Base-by-base conservation (phyloP, 2,797 vertebrate genomes). In the Tadarida brasiliensis region DNA sequence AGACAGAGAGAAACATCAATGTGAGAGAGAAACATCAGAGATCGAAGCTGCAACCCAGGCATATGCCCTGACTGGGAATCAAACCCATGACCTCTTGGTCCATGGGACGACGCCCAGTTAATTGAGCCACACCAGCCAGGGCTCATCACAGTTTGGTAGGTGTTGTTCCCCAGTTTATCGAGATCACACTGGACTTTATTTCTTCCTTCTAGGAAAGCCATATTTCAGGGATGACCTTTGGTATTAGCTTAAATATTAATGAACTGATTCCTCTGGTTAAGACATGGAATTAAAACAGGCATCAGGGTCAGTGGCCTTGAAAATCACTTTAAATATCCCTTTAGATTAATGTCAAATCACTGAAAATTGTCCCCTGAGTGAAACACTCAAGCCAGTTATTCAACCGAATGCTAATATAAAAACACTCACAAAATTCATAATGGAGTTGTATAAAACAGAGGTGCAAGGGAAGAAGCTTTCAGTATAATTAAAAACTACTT, bases 301-400 rank as follows among this genome's bases (percentile, higher is more conserved):
- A 73, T 49, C 59, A 28, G 61, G 61, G 51, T 63, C 47, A 22
- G 35, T 44, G 56, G 81, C 73, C 63, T 94, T 83, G 47, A 80
- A 95, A 54, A 61, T 83, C 59, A 77, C 70, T 76, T 92, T 93
- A 91, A 94, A 74, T 22, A 61, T 93, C 70, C 87, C 30, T 91
- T 94, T 61, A 22, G 11, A 33, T 91, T 94, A 91, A 76, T n/a
- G 49, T 91, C 76, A 80, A 83, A 39, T 91, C 74, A 68, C 47
- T 81, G 91, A 76, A 83, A 91, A 80, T 1, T 28, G 57, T 78
- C 51, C 91, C 47, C 14, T 14, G 30, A 86, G 51, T 57, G 12
- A 12, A 77, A 63, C 11, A 30, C 19, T 89, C 70, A 56, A 44
- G 65, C 17, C 70, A 89, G 63, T 22, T 51, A 83, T 22, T 89